Base-by-base conservation (phyloP, 1,140 invertebrate genomes). In the Bombus breviceps region DNA sequence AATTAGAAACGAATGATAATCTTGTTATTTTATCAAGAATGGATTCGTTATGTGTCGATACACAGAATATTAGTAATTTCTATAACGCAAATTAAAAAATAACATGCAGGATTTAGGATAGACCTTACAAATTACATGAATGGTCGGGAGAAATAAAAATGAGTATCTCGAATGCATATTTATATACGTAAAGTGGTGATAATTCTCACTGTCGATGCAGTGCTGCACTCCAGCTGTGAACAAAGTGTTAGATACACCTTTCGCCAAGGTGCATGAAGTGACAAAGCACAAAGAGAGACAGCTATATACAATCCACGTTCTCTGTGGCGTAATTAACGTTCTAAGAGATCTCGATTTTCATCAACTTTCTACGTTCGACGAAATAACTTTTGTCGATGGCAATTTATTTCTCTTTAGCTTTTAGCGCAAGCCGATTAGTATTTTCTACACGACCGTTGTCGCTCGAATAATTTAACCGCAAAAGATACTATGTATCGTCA, bases 181-280 rank as follows among this genome's bases (percentile, higher is more conserved):
- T 89, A 83, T 89, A 86, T 83, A 90, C 89, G 83, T 90, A 90
- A 88, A 81, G 89, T 91, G 88, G 91, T 92, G 91, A 92, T 92
- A 92, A 88, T 86, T 94, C 92, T 95, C 93, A 93, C 93, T 92
- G 92, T 93, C 84, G 91, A 93, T 94, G 93, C 93, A 94, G 93
- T 94, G 92, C 93, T 82, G 92, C 92, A 93, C 92, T 92, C 92
- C 92, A 93, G 93, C 93, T 95, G 92, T 93, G 93, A 93, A 95
- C 92, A 94, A 94, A 93, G 93, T 93, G 92, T 95, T 94, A 93
- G 89, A 87, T 93, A 92, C 92, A 93, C 92, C 92, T 91, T 91
- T 91, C 88, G 91, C 92, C 89, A 91, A 92, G 90, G 91, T 94
- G 92, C 92, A 94, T 91, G 79, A 77, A 88, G 92, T 91, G 91